Conservation (phyloP, 2,113 vertebrate species). For the Reinhardtius hippoglossoides region DNA sequence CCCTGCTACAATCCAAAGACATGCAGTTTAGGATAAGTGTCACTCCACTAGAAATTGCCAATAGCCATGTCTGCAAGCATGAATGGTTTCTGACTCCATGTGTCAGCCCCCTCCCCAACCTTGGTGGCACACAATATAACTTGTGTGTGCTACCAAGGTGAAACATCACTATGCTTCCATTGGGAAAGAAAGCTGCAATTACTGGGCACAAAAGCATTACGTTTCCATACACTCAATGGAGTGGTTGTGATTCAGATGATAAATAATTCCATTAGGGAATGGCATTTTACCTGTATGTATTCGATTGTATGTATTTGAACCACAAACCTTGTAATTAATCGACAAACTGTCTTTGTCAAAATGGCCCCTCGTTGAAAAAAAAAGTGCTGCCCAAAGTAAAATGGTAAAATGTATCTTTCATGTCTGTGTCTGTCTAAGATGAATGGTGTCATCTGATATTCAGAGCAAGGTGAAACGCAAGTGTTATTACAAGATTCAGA, state of each 20-base stretch:
- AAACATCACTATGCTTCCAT: not conserved
- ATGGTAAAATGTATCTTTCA: no score
- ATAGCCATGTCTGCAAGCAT: not conserved
- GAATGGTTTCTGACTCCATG: not conserved
- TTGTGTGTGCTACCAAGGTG: not conserved
- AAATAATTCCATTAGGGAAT: no score
- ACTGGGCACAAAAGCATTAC: not conserved
- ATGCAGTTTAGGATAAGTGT: not conserved
- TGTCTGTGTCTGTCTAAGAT: no score
- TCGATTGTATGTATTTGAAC: no score
- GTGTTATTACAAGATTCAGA: no score
- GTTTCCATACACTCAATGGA: not conserved
- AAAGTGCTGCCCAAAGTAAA: no score
- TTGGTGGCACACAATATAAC: not conserved
- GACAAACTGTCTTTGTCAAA: no score
- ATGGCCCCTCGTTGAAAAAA: no score
- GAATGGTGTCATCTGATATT: no score
- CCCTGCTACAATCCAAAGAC: not conserved
- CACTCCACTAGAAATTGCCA: not conserved
- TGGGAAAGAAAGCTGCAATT: constrained; percentile 3
- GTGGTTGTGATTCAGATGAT: not conserved
- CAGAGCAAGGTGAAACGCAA: no score
- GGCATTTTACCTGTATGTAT: no score
- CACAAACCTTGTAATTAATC: no score
- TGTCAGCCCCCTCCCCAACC: not conserved